Percentiles rank a stretch among this genome's conserved stretches.
These are phyloP conservation scores for Agrochola litura DNA, from an alignment of 2,888 invertebrate genomes.

Conservation along the genomic window DNA sequence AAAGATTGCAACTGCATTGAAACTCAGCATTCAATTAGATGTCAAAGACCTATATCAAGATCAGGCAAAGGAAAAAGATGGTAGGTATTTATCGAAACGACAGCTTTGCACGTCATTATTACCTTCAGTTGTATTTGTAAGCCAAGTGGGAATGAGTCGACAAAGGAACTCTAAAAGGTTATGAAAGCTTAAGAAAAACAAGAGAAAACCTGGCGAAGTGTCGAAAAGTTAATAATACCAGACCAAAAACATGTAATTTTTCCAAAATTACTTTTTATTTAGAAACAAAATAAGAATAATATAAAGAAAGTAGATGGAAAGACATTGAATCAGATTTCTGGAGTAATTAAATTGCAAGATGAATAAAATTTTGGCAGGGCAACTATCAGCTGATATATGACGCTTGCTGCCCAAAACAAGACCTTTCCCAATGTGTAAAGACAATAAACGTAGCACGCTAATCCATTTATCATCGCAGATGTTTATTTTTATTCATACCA, in stretches of 20 bases:
- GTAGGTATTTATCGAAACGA: background rate
- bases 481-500: conserved; percentile 42
- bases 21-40: conserved; percentile 8
- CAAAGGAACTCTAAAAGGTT: conserved; percentile 19
- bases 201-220: background rate
- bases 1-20: background rate
- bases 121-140: conserved; percentile 33
- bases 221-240: background rate
- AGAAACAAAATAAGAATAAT: background rate
- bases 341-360: background rate
- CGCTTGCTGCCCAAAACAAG: conserved; percentile 32
- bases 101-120: conserved; percentile 19
- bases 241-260: background rate
- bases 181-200: conserved; percentile 1
- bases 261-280: background rate
- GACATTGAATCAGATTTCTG: background rate
- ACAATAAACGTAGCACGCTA: conserved; percentile 25
- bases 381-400: conserved; percentile 34
- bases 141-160: conserved; percentile 20
- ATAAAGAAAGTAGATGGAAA: background rate
- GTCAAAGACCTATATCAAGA: conserved; percentile 36
- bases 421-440: conserved; percentile 43
- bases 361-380: background rate
- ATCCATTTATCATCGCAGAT: conserved; percentile 9
- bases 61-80: conserved; percentile 10